These are phyloP conservation scores for Elaphurus davidianus DNA, from an alignment of 2,113 vertebrate genomes.

Conservation along the genomic window DNA sequence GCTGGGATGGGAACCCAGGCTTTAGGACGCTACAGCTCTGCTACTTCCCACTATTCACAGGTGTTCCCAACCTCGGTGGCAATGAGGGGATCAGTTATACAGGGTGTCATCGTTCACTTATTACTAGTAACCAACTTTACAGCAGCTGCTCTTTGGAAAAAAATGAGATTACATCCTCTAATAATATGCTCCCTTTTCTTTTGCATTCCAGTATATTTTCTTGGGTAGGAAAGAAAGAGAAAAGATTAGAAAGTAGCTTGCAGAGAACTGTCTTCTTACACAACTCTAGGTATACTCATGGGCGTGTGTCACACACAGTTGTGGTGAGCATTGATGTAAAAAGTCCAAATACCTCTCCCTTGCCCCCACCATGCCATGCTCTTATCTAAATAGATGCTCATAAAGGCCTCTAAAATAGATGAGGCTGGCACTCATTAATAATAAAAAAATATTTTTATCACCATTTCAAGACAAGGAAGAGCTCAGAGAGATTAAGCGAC, in stretches of 20 bases:
- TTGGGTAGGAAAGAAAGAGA: neutral
- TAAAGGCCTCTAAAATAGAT: neutral
- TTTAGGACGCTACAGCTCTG: neutral
- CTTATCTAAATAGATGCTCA: neutral
- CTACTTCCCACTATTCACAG: neutral
- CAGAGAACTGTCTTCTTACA: neutral
- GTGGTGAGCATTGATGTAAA: accelerated
- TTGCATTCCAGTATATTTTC: neutral
- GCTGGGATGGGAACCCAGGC: neutral
- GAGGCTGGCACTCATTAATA: neutral
- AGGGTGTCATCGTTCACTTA: neutral
- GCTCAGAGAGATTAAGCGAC: neutral
- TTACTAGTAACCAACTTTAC: conserved; percentile 40
- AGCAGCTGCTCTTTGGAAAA: neutral
- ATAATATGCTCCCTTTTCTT: neutral
- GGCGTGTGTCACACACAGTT: too few species aligned
- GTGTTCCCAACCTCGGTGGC: neutral
- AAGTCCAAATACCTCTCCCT: neutral
- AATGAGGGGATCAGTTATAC: neutral
- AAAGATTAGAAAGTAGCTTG: neutral
- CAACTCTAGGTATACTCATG: too few species aligned
- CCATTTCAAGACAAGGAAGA: neutral
- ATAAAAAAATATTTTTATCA: neutral
- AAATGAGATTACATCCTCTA: neutral
- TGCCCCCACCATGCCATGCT: neutral